phyloP scores from a whole-genome alignment of 2,797 vertebrate species.

The Schizothorax lantsangensis region DNA sequence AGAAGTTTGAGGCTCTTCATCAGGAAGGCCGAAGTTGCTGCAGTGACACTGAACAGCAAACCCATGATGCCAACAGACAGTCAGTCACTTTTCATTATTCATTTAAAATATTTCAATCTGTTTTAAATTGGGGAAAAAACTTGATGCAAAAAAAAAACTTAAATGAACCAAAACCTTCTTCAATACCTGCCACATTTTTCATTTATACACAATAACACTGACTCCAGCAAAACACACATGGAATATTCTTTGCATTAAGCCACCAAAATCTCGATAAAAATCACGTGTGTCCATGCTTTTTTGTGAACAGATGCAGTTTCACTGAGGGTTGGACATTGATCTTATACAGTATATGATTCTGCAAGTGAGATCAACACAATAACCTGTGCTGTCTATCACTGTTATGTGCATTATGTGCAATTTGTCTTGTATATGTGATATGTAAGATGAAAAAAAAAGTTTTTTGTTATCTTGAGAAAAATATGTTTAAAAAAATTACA shows the following conservation, averaged over 20 bases:
- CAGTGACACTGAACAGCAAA: not conserved
- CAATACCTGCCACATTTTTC: not conserved
- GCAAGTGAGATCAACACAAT: not conserved
- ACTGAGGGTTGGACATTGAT: too few species aligned
- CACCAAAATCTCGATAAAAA: too few species aligned
- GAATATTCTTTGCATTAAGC: too few species aligned
- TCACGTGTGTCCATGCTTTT: too few species aligned
- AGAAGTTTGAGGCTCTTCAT: not conserved
- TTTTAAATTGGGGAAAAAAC: not conserved
- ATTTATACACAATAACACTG: not conserved
- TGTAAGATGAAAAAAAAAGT: not conserved
- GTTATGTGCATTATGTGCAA: not conserved
- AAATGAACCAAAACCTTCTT: not conserved
- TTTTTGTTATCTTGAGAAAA: not conserved
- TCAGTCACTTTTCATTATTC: not conserved
- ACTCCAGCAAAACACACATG: not conserved
- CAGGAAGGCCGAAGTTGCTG: too few species aligned
- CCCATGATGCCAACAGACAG: not conserved
- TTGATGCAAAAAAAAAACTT: not conserved
- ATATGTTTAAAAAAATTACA: not conserved
- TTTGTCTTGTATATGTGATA: not conserved
- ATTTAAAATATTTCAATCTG: not conserved
- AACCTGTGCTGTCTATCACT: not conserved
- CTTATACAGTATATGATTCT: too few species aligned
- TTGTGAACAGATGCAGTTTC: too few species aligned